Evolutionary conservation across 53 echinoderm and acorn worm genomes (phyloP).

Genomic region (Mesocentrotus franciscanus): DNA sequence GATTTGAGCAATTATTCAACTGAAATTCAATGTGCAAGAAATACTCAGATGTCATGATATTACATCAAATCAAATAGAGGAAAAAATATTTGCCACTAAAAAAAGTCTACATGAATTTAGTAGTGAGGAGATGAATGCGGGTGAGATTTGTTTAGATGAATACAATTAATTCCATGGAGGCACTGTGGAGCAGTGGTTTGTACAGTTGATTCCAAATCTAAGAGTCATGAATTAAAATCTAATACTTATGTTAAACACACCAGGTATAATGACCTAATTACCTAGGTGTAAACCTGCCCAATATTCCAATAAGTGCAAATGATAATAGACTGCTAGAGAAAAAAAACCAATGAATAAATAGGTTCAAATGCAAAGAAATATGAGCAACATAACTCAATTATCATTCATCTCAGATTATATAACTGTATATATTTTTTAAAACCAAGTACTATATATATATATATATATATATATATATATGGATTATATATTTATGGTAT

Average conservation of each 20-base stretch:
- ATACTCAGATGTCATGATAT: background rate
- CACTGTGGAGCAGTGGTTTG: background rate
- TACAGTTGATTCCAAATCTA: background rate
- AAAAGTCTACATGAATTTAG: background rate
- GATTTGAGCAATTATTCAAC: background rate
- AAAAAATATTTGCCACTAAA: background rate
- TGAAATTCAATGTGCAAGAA: background rate
- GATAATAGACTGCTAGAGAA: too few species aligned
- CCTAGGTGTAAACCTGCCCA: too few species aligned
- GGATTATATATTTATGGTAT: too few species aligned
- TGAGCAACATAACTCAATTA: background rate
- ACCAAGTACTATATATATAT: too few species aligned
- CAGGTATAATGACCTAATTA: too few species aligned
- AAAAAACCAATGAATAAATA: too few species aligned
- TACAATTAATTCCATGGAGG: background rate
- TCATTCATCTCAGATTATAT: too few species aligned
- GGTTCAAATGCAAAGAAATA: background rate
- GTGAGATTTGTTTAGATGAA: background rate
- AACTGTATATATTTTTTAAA: too few species aligned
- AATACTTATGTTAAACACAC: background rate
- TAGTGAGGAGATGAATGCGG: background rate
- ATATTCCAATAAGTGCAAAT: too few species aligned
- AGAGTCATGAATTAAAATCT: background rate
- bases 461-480: too few species aligned
- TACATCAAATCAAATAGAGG: background rate